Percentiles rank a stretch among this genome's conserved stretches.
phyloP scores from a whole-genome alignment of 2,797 vertebrate genomes.

The Pipistrellus pygmaeus region DNA sequence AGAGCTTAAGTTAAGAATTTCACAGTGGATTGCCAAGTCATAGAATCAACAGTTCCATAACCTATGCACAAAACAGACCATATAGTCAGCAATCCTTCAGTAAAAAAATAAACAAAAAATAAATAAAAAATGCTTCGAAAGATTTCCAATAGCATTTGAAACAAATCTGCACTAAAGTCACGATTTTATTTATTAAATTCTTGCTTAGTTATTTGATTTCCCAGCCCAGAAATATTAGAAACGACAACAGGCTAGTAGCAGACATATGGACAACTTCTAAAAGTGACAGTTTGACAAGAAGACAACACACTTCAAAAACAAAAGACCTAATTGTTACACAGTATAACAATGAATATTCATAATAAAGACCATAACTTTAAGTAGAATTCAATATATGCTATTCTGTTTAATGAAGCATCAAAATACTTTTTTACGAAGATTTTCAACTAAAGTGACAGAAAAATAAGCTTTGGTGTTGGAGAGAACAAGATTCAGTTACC shows the following conservation, averaged over 20 bases:
- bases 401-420: not conserved
- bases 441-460: slow-evolving; percentile 56
- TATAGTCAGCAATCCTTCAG: not conserved
- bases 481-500: slow-evolving; percentile 16
- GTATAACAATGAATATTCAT: not conserved
- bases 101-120: slow-evolving; percentile 54
- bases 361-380: slow-evolving; percentile 22
- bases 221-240: slow-evolving; percentile 41
- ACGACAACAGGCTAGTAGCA: not conserved
- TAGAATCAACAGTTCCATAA: slow-evolving; percentile 1
- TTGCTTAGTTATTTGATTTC: slow-evolving; percentile 47
- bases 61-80: not conserved
- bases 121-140: slow-evolving; percentile 59
- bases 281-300: slow-evolving; percentile 44
- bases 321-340: slow-evolving; percentile 1
- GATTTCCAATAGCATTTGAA: slow-evolving; percentile 33
- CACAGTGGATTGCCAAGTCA: not conserved
- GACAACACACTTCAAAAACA: slow-evolving; percentile 53
- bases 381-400: slow-evolving; percentile 50
- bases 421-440: slow-evolving; percentile 26
- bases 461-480: slow-evolving; percentile 39
- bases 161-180: not conserved
- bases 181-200: slow-evolving; percentile 48
- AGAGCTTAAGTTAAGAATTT: not conserved
- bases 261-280: slow-evolving; percentile 32